A percentile compares a stretch with the other conserved stretches of the same genome.
Conservation (phyloP, 53 echinoderm and acorn worm species). For the Henricia sp. region DNA sequence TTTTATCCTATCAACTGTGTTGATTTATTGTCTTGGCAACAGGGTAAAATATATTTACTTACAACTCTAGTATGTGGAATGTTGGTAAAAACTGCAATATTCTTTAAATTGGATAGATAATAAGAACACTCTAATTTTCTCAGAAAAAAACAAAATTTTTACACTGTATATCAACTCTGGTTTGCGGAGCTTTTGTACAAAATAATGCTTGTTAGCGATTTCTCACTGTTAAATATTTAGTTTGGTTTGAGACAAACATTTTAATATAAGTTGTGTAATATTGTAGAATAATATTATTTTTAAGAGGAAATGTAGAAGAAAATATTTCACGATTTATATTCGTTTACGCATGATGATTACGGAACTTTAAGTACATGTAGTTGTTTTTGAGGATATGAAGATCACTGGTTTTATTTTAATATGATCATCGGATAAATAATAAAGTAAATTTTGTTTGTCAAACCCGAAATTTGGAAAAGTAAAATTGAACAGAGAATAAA, state of each 20-base stretch:
- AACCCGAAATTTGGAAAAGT: no score
- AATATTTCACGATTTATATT: not conserved
- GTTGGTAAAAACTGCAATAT: constrained; percentile 46
- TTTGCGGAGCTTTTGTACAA: constrained; percentile 26
- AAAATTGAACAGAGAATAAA: no score
- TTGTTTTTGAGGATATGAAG: no score
- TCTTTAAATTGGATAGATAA: constrained; percentile 9
- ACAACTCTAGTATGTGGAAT: not conserved
- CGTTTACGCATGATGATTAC: no score
- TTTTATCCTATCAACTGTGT: not conserved
- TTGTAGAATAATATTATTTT: constrained; percentile 4
- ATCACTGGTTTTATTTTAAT: no score
- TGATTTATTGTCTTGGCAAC: no score
- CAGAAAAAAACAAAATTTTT: not conserved
- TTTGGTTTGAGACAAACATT: constrained; percentile 7
- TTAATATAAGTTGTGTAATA: constrained; percentile 50
- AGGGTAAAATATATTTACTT: constrained; percentile 17
- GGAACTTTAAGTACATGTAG: no score
- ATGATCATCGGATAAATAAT: no score
- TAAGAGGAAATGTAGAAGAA: not conserved
- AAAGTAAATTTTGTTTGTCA: no score
- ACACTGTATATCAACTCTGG: constrained; percentile 21
- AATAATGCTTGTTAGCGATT: constrained; percentile 1
- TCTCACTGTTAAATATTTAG: constrained; percentile 5
- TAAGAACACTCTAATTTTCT: no score